Evolutionary conservation across 2,888 invertebrate species (phyloP), one percentile per base, ranked within the genome.

Genomic region (Crioceris asparagi): DNA sequence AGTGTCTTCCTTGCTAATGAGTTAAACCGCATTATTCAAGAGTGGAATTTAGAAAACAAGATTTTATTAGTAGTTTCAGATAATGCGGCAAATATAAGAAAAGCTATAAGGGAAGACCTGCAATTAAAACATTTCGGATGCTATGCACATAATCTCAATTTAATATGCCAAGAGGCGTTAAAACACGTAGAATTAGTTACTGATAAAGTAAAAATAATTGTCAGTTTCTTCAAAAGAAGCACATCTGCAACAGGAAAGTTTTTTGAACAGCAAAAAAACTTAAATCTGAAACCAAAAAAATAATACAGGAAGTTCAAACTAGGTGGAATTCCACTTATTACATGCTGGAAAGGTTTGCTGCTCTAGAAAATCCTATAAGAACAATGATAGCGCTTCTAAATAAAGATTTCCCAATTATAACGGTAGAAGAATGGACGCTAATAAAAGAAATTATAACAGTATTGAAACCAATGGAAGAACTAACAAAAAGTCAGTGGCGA

Each of bases 81-180:
- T 35, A 56, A 53, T 39, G 53, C 56, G n/a, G 41, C 48, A 6
- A 56, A 53, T 45, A 50, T 53, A 16, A 42, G 41, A 36, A 50
- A 48, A 19, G 50, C 52, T 14, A 44, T 51, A 11, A 43, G 25
- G 34, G 37, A 48, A 2, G 29, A 39, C 5, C 15, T 49, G 14
- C 26, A 31, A 5, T 45, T 41, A 38, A 47, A 45, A 35, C 50
- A 52, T 44, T 48, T 49, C 31, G 49, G 48, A 11, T 54, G 52
- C 31, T 49, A 41, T 36, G 53, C 52, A n/a, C 55, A 55, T 39
- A 52, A 48, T 0, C 8, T 54, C n/a, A 54, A 54, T 41, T 42
- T 52, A 37, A 44, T 50, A 18, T 48, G 40, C 7, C 36, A 43
- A 26, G 44, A 49, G 40, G 31, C 36, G n/a, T 35, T 51, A 21